These are phyloP conservation scores for Oriolus oriolus DNA, from an alignment of 2,113 vertebrate genomes.

Conservation along the genomic window DNA sequence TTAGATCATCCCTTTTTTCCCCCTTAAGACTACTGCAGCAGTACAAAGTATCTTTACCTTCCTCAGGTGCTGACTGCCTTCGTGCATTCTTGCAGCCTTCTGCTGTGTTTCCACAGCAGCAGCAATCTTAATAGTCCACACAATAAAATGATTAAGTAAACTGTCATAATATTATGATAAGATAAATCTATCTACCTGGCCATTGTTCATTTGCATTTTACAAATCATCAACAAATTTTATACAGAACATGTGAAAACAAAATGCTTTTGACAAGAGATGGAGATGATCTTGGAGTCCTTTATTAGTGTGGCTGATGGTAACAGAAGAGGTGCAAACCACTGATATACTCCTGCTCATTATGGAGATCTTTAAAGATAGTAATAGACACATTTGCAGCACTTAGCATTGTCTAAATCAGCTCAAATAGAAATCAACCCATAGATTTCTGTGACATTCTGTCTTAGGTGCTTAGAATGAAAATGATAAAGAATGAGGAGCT, in stretches of 20 bases:
- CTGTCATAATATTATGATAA: background rate
- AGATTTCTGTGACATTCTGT: background rate
- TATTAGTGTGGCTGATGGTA: background rate
- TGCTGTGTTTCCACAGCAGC: background rate
- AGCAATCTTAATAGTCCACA: background rate
- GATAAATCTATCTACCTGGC: background rate
- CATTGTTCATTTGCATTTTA: background rate
- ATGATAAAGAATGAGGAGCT: background rate
- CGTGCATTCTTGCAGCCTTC: background rate
- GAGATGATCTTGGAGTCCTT: background rate
- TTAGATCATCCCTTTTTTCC: background rate
- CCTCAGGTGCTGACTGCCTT: background rate
- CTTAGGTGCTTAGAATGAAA: background rate
- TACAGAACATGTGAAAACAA: background rate
- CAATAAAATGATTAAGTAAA: background rate
- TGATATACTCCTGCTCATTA: background rate
- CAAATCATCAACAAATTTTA: background rate
- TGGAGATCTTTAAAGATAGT: background rate
- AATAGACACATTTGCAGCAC: background rate
- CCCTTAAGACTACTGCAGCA: background rate
- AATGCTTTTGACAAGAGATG: background rate
- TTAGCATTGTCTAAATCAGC: background rate
- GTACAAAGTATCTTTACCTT: background rate
- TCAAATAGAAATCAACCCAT: background rate
- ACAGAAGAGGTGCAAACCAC: background rate